A percentile compares a stretch with the other conserved stretches of the same genome.
These are phyloP conservation scores for Lucifuga dentata DNA, from an alignment of 2,113 vertebrate genomes.

Conservation along the genomic window DNA sequence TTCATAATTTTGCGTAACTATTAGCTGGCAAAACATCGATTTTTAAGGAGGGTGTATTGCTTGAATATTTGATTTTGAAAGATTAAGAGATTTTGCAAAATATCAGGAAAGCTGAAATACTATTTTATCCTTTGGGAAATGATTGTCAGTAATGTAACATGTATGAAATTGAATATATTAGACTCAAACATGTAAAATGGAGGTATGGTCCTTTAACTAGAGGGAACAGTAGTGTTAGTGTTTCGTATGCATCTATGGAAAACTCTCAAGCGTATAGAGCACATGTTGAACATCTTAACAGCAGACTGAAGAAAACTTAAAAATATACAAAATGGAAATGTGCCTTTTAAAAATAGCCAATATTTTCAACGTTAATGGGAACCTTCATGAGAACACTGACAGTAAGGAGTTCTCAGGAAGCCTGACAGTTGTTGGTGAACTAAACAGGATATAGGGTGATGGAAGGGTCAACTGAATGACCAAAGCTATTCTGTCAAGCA, in stretches of 20 bases:
- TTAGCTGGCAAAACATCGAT: too few relatives aligned
- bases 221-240: neutral
- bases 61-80: too few relatives aligned
- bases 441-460: conserved; percentile 68
- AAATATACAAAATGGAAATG: too few relatives aligned
- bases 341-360: neutral
- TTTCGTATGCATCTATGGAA: neutral
- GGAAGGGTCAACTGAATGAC: conserved; percentile 41
- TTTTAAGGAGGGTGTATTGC: too few relatives aligned
- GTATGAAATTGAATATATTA: too few relatives aligned
- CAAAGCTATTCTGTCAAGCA: conserved; percentile 5
- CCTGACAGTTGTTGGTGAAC: conserved; percentile 13
- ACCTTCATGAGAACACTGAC: neutral
- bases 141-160: too few relatives aligned
- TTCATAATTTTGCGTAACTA: too few relatives aligned
- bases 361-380: neutral
- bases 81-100: too few relatives aligned
- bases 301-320: neutral
- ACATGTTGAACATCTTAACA: neutral
- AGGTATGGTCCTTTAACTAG: too few relatives aligned
- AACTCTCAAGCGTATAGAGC: neutral
- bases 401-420: neutral
- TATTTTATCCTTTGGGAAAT: too few relatives aligned
- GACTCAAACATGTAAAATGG: too few relatives aligned
- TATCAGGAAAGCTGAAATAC: too few relatives aligned